Conservation (phyloP, 2,888 invertebrate genomes). For the Glaucopsyche alexis region DNA sequence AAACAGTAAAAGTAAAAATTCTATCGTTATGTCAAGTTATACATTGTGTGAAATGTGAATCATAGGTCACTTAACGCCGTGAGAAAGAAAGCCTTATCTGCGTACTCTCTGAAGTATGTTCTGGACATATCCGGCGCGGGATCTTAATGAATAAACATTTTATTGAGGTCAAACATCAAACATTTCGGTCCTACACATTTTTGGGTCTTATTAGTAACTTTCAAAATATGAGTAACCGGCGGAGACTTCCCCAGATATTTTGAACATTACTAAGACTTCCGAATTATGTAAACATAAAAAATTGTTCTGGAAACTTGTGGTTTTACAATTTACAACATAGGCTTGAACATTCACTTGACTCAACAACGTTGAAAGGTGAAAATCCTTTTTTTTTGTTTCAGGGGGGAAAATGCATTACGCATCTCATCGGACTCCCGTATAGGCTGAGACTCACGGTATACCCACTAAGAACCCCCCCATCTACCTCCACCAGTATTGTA, state of each 20-base stretch:
- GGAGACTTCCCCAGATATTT: constrained; percentile 19
- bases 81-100: constrained; percentile 46
- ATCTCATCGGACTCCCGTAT: too few species aligned
- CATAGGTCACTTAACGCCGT: constrained; percentile 42
- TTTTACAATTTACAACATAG: too few species aligned
- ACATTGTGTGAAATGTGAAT: constrained; percentile 38
- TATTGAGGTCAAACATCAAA: constrained; percentile 24
- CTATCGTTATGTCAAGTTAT: constrained; percentile 38
- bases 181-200: constrained; percentile 5
- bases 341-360: not conserved
- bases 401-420: too few species aligned
- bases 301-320: not conserved
- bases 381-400: too few species aligned
- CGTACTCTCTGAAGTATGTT: constrained; percentile 49
- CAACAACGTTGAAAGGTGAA: too few species aligned
- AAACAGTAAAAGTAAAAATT: constrained; percentile 35
- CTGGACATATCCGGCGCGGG: constrained; percentile 50
- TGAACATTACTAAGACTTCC: constrained; percentile 28
- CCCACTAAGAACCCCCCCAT: too few species aligned
- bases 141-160: constrained; percentile 42
- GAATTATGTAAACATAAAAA: not conserved
- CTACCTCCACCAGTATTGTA: too few species aligned
- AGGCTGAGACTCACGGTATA: too few species aligned
- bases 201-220: constrained; percentile 21
- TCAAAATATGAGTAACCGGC: constrained; percentile 24